Conservation (phyloP, 2,888 invertebrate genomes). For the Apotomis capreana region DNA sequence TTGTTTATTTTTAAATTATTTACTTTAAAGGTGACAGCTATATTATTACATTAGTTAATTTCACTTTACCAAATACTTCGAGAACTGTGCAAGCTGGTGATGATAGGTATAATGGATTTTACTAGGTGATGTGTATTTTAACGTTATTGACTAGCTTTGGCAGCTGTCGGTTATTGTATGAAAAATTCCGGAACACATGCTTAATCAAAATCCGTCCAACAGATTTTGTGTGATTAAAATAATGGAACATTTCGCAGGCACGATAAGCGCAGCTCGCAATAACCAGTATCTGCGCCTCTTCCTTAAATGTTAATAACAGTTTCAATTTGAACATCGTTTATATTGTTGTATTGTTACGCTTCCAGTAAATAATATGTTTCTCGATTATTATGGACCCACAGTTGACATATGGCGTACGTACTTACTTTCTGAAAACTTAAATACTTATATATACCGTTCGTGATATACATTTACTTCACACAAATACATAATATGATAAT, state of each 20-base stretch:
- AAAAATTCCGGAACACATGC: background rate
- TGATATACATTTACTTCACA: slow-evolving; percentile 58
- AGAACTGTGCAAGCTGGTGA: too few relatives aligned
- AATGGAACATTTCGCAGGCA: background rate
- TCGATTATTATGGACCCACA: slow-evolving; percentile 10
- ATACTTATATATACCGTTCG: slow-evolving; percentile 30
- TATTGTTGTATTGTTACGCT: background rate
- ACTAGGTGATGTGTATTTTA: too few relatives aligned
- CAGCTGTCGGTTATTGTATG: background rate
- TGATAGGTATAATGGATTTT: too few relatives aligned
- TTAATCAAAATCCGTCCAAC: slow-evolving; percentile 4
- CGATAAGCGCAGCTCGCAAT: too few relatives aligned
- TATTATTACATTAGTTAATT: too few relatives aligned
- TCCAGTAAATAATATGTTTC: slow-evolving; percentile 26
- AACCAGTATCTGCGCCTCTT: too few relatives aligned
- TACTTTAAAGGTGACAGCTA: too few relatives aligned
- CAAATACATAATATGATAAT: slow-evolving; percentile 54
- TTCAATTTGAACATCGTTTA: background rate
- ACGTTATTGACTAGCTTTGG: too few relatives aligned
- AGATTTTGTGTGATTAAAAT: background rate
- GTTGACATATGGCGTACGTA: slow-evolving; percentile 29
- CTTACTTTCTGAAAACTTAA: slow-evolving; percentile 32
- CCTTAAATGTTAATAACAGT: too few relatives aligned
- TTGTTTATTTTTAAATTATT: too few relatives aligned
- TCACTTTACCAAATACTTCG: too few relatives aligned